These are phyloP conservation scores for Muntiacus muntjak DNA, from an alignment of 2,113 vertebrate species.

Conservation along the genomic window DNA sequence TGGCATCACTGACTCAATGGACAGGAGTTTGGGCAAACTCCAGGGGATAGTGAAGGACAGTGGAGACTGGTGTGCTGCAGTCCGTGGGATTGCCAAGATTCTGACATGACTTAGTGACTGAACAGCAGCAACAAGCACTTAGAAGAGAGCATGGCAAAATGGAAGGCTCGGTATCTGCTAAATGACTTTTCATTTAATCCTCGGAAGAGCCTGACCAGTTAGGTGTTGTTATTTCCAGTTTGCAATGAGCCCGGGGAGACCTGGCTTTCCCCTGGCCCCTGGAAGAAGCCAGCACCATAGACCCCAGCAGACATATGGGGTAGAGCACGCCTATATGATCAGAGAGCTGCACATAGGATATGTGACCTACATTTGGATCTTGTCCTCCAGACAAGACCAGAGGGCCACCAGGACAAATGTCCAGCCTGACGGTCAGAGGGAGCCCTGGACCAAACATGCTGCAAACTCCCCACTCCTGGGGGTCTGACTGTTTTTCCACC, in stretches of 20 bases:
- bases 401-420: not conserved
- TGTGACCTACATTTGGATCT: not conserved
- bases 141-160: not conserved
- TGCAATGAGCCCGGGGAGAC: not conserved
- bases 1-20: not conserved
- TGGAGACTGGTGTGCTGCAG: not conserved
- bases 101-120: not conserved
- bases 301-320: not conserved
- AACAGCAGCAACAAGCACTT: not conserved
- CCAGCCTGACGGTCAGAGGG: not conserved
- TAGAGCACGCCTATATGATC: rapidly evolving
- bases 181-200: not conserved
- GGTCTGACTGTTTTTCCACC: not conserved
- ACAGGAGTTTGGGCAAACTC: not conserved
- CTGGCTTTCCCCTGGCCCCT: not conserved
- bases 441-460: not conserved
- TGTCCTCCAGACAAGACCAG: not conserved
- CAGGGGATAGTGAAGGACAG: not conserved
- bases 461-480: not conserved
- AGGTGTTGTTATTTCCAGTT: not conserved
- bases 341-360: not conserved
- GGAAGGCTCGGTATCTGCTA: no score
- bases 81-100: not conserved
- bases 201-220: not conserved
- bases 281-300: not conserved